Conservation (phyloP, 2,113 vertebrate genomes). For the Sprattus sprattus region DNA sequence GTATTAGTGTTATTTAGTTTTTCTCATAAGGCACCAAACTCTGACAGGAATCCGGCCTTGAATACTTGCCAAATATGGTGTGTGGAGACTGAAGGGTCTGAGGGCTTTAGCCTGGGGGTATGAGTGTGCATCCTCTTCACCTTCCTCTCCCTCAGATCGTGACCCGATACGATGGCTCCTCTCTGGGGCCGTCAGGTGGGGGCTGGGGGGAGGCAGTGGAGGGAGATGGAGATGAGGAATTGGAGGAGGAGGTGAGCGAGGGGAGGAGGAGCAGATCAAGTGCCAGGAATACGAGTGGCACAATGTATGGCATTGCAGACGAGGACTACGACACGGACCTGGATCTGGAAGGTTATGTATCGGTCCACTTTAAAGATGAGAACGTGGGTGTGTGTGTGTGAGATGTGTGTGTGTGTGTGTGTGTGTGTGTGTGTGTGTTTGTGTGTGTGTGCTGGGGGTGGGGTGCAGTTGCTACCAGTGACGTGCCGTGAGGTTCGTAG, state of each 20-base stretch:
- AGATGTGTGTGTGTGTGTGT: conserved; percentile 20
- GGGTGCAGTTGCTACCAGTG: conserved; percentile 5
- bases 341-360: conserved; percentile 66
- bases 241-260: conserved; percentile 32
- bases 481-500: no score
- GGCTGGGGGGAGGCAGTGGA: conserved; percentile 31
- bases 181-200: conserved; percentile 42
- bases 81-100: no score
- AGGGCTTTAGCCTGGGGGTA: background rate
- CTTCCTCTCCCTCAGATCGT: conserved; percentile 40
- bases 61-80: no score
- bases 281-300: background rate
- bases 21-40: no score
- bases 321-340: conserved; percentile 70
- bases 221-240: conserved; percentile 31
- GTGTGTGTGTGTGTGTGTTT: conserved; percentile 2
- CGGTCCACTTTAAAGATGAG: conserved; percentile 43
- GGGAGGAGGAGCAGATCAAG: conserved; percentile 21
- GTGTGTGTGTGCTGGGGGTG: background rate
- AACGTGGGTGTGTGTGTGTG: conserved; percentile 21
- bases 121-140: background rate
- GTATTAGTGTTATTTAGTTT: no score
- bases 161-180: conserved; percentile 45
- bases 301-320: conserved; percentile 29
- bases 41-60: no score